These are phyloP conservation scores for Choloepus didactylus DNA, from an alignment of 2,797 vertebrate species.

Conservation along the genomic window DNA sequence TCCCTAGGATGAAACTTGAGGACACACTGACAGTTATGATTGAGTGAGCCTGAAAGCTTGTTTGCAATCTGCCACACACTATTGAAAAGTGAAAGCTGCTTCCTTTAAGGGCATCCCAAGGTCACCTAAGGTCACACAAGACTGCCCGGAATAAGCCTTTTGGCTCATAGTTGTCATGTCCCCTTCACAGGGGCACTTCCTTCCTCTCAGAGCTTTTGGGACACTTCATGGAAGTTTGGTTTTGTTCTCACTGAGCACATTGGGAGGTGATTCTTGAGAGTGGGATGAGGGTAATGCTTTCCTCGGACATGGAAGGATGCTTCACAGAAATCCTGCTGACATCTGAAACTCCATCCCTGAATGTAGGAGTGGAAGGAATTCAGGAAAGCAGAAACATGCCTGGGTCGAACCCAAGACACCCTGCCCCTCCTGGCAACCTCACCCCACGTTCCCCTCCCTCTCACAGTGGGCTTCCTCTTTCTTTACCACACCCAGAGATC, in stretches of 20 bases:
- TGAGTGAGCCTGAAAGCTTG: background rate
- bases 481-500: background rate
- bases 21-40: background rate
- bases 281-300: background rate
- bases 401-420: background rate
- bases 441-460: background rate
- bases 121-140: background rate
- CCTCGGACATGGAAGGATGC: background rate
- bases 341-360: background rate
- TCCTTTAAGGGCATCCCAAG: background rate
- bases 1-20: background rate
- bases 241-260: conserved; percentile 26
- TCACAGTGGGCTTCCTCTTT: background rate
- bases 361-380: background rate
- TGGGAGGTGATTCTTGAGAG: background rate
- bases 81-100: background rate
- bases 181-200: background rate
- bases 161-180: background rate
- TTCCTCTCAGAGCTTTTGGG: background rate
- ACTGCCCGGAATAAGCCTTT: background rate
- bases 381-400: background rate
- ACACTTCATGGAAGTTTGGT: background rate
- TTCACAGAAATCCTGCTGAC: background rate
- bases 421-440: background rate
- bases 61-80: too few relatives aligned